Base-by-base conservation (phyloP, 2,113 vertebrate genomes). In the Hypomesus transpacificus region DNA sequence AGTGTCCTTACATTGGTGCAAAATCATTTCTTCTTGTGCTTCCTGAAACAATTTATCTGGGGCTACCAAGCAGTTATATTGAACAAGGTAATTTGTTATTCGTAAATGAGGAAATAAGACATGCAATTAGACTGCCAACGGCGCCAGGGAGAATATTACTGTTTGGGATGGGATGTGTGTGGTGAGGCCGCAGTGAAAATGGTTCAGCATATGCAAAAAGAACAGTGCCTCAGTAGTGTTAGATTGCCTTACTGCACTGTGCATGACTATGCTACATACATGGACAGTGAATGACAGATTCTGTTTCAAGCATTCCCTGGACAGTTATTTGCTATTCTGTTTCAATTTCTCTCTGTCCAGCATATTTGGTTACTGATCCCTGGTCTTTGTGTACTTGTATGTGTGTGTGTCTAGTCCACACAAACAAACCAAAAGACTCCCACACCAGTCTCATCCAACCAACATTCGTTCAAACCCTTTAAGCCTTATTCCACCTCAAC, bases 211-310 rank as follows among this genome's bases (percentile, higher is more conserved):
- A 11, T 46, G 39, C 39, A 46, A 46, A 46, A 46, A 46, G 39
- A 46, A 46, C 13, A 46, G 5, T 46, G 39, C 11, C 9, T 46
- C 7, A 13, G 39, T 46, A 46, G 9, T 46, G 39, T 9, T 46
- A 46, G 7, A 46, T 46, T 46, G 39, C 39, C 54, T 56, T 20
- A 56, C 68, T 54, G 59, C 26, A 34, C 4, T 3, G 31, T 21
- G 13, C 69, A 71, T 75, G 52, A 52, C 68, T 4, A 22, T 66
- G n/a, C 13, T 13, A 24, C 14, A 26, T n/a, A 51, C 80, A 69
- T 22, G 66, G n/a, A 58, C 61, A 73, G 24, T 14, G 59, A 70
- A 26, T 75, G 78, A 76, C 76, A 73, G 26, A 6, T n/a, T 56
- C 80, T 75, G 20, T 65, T 17, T 52, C 58, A 79, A 39, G 66